phyloP scores from a whole-genome alignment of 2,113 vertebrate species.

The Coracopsis vasa region DNA sequence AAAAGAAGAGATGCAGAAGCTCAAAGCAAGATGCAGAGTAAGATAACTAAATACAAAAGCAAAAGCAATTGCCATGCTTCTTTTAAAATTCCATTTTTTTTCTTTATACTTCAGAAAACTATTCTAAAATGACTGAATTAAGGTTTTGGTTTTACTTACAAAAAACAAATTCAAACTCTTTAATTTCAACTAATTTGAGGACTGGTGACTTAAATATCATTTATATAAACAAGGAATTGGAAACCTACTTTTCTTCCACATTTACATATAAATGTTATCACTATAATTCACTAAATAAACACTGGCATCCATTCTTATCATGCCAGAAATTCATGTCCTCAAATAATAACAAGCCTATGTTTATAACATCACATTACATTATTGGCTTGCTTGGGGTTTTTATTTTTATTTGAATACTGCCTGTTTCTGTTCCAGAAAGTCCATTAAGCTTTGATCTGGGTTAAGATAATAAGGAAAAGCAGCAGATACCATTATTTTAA shows the following conservation, averaged over 20 bases:
- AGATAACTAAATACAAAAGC: neutral
- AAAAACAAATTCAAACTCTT: neutral
- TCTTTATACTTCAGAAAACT: neutral
- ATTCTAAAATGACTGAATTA: neutral
- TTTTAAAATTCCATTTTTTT: neutral
- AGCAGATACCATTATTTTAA: constrained; percentile 19
- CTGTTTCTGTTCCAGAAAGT: neutral
- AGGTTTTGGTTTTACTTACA: neutral
- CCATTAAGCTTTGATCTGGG: neutral
- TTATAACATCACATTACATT: neutral
- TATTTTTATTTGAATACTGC: neutral
- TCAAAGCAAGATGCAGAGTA: neutral
- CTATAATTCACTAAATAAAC: neutral
- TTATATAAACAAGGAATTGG: neutral
- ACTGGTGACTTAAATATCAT: neutral
- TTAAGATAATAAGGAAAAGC: neutral
- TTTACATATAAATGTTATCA: neutral
- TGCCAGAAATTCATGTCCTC: neutral
- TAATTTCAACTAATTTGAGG: neutral
- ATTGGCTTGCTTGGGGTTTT: neutral
- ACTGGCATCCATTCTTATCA: neutral
- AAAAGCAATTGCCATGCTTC: neutral
- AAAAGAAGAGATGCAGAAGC: neutral
- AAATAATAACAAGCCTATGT: neutral
- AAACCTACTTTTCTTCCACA: neutral